Base-by-base conservation (phyloP, 2,888 invertebrate species). In the Parthenolecanium corni region DNA sequence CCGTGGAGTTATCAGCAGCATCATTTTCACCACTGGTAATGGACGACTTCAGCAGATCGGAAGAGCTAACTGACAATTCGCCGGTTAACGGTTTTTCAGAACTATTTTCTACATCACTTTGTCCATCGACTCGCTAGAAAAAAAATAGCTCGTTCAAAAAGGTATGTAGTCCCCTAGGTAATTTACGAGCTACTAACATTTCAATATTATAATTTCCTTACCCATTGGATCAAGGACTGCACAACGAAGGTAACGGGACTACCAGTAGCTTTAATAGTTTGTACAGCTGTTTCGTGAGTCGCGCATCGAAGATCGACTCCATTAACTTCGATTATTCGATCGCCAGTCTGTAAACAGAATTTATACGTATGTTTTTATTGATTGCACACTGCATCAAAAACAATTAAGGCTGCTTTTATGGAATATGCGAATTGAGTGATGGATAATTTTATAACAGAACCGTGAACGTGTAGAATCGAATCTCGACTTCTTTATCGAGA, bases 271-370 rank as follows among this genome's bases (percentile, higher is more conserved):
- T 91, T 85, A 71, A 98, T 97, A 11, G 92, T 86, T 74, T 92
- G 86, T 12, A 98, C 95, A 1, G 96, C 96, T 68, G 85, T 80
- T 71, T 95, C 95, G 72, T 97, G 96, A 67, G 88, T 90, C 6
- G 94, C 91, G 66, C 88, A 83, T 65, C 91, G 78, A 56, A 98
- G 81, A 76, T 94, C 92, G 25, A 85, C 80, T 11, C 91, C 93
- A 71, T 93, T 93, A 25, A 98, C 91, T 74, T 92, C 90, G 67
- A 92, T 76, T 70, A 92, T 90, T 64, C 90, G 78, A 74, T 92
- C 92, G 1, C 92, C 92, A 62, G 87, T 86, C 85, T 90, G 77
- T 20, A 74, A 66, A 67, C 2, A 47, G 47, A 3, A 21, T n/a
- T 2, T 3, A 31, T 12, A 25, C 31, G 31, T n/a, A n/a, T n/a